These are phyloP conservation scores for Rana temporaria DNA, from an alignment of 2,113 vertebrate species.

Conservation along the genomic window DNA sequence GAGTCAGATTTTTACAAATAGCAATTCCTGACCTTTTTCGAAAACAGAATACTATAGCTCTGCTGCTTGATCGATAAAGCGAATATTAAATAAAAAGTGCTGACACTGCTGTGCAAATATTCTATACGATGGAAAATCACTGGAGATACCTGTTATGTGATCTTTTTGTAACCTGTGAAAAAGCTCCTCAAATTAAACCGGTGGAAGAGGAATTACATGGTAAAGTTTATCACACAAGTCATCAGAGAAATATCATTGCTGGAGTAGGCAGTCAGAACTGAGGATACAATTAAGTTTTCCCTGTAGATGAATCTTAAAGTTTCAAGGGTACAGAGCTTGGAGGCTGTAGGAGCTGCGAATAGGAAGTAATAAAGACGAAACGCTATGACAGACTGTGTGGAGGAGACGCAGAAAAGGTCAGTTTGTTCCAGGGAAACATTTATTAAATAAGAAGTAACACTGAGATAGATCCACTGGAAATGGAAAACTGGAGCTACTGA, in stretches of 20 bases:
- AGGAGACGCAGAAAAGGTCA: neutral
- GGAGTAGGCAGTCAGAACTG: neutral
- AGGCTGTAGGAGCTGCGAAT: neutral
- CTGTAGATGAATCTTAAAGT: slow-evolving; percentile 7
- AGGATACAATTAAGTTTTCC: slow-evolving; percentile 25
- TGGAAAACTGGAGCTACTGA: neutral
- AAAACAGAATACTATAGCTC: too few relatives aligned
- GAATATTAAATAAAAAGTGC: too few relatives aligned
- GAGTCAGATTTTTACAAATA: too few relatives aligned
- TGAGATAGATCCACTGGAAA: neutral
- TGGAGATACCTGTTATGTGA: too few relatives aligned
- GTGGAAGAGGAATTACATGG: too few relatives aligned
- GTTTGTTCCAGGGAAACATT: slow-evolving; percentile 10
- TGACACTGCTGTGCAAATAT: too few relatives aligned
- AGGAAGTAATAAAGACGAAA: slow-evolving; percentile 29
- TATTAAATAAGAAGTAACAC: slow-evolving; percentile 20
- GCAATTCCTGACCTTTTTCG: too few relatives aligned
- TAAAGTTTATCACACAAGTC: neutral
- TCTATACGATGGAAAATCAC: too few relatives aligned
- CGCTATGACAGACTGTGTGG: neutral
- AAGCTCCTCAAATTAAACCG: too few relatives aligned
- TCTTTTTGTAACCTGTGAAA: too few relatives aligned
- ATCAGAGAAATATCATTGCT: neutral
- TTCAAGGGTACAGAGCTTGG: neutral
- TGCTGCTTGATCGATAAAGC: too few relatives aligned